These are phyloP conservation scores for Hippocampus mohnikei DNA, from an alignment of 2,113 vertebrate species.

Conservation along the genomic window DNA sequence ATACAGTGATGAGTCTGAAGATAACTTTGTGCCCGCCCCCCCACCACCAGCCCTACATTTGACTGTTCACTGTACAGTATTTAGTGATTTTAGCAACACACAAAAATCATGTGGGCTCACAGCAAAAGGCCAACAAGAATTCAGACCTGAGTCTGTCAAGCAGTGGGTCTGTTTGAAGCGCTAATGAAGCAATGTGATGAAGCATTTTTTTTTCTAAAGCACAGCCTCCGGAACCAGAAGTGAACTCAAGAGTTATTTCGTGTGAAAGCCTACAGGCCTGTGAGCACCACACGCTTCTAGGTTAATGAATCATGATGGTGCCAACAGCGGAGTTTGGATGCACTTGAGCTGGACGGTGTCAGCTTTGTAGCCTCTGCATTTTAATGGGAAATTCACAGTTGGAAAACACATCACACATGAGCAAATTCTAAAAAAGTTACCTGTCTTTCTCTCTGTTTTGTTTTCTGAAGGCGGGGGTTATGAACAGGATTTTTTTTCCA, in stretches of 20 bases:
- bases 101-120: not conserved
- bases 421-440: constrained; percentile 7
- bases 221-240: constrained; percentile 1
- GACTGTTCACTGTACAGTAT: not conserved
- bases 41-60: not conserved
- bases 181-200: not conserved
- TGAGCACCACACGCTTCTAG: constrained; percentile 18
- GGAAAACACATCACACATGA: constrained; percentile 4
- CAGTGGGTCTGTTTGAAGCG: not conserved
- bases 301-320: constrained; percentile 46
- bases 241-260: constrained; percentile 13
- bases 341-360: constrained; percentile 22
- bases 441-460: not conserved
- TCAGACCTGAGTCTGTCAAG: not conserved
- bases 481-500: not conserved
- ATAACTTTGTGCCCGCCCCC: too few relatives aligned
- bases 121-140: not conserved
- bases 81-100: not conserved
- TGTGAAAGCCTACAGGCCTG: constrained; percentile 4
- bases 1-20: too few relatives aligned
- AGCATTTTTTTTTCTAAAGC: not conserved
- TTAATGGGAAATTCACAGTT: constrained; percentile 16
- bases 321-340: constrained; percentile 17
- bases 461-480: not conserved
- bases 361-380: constrained; percentile 16